Evolutionary conservation across 2,888 invertebrate genomes (phyloP), one percentile per base, ranked within the genome.

Genomic region (Anthrax anthrax): DNA sequence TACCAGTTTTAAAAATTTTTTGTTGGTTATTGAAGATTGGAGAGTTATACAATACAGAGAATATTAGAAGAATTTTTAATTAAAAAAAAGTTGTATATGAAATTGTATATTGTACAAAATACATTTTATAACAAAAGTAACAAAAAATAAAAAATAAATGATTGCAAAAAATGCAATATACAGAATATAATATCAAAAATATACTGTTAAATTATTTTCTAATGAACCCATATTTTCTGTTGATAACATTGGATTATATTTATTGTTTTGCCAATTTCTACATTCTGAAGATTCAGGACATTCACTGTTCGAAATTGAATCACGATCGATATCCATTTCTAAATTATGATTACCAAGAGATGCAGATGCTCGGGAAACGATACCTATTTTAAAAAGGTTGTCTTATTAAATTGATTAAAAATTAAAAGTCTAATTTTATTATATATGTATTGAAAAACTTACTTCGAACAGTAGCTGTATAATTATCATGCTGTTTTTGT

Each of bases 381-480:
- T 72, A 58, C 71, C 72, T 71, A 54, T 37, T 27, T 18, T 14
- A 12, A 27, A 17, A 4, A 37, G 12, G 5, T 34, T 9, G 17
- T 23, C 9, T n/a, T n/a, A n/a, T n/a, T n/a, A n/a, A n/a, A 32
- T 36, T n/a, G 16, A 44, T 42, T 27, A 27, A 27, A n/a, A 13
- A 17, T 34, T 34, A 27, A 37, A 42, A 39, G 39, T 29, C 23
- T 23, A 37, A 32, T 46, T 27, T 51, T n/a, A n/a, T n/a, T n/a
- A n/a, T n/a, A n/a, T n/a, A n/a, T n/a, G n/a, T n/a, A n/a, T n/a
- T n/a, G n/a, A n/a, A n/a, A n/a, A n/a, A 61, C 66, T 65, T 64
- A 76, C 76, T 76, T 71, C 75, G 73, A 48, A 76, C 73, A 3
- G 75, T 75, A 23, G 74, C 72, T 37, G 72, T 74, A 55, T 75